Conservation (phyloP, 2,113 vertebrate species). For the Symphodus melops region DNA sequence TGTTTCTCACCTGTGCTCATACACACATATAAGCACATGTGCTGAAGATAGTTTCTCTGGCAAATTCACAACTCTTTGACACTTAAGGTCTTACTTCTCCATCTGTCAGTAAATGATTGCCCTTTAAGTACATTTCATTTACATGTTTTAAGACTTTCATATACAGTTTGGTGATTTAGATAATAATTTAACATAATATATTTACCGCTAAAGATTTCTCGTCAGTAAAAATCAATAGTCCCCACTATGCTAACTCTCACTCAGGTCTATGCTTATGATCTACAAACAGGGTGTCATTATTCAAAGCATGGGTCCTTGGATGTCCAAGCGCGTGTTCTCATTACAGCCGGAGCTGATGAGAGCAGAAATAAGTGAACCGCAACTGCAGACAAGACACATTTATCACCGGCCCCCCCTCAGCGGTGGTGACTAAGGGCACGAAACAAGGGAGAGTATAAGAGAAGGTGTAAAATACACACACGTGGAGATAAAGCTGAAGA, state of each 20-base stretch:
- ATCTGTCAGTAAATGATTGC: slow-evolving; percentile 8
- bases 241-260: neutral
- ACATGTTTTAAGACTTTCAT: neutral
- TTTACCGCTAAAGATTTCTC: neutral
- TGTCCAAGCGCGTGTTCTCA: slow-evolving; percentile 48
- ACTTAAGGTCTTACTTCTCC: neutral
- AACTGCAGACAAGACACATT: slow-evolving; percentile 42
- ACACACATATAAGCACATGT: slow-evolving; percentile 1
- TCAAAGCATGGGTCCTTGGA: slow-evolving; percentile 38
- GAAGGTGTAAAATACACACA: neutral
- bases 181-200: neutral
- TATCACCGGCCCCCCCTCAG: slow-evolving; percentile 24
- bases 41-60: slow-evolving; percentile 1
- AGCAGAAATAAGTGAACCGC: slow-evolving; percentile 53
- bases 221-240: neutral
- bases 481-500: slow-evolving; percentile 24
- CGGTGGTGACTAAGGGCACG: neutral
- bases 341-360: slow-evolving; percentile 53
- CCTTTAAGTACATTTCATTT: neutral
- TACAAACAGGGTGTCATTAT: slow-evolving; percentile 45
- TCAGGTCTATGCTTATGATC: slow-evolving; percentile 29
- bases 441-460: neutral
- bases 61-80: slow-evolving; percentile 17
- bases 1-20: neutral
- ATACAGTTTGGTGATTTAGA: neutral